Conservation (phyloP, 1,140 invertebrate species). For the Camponotus floridanus region DNA sequence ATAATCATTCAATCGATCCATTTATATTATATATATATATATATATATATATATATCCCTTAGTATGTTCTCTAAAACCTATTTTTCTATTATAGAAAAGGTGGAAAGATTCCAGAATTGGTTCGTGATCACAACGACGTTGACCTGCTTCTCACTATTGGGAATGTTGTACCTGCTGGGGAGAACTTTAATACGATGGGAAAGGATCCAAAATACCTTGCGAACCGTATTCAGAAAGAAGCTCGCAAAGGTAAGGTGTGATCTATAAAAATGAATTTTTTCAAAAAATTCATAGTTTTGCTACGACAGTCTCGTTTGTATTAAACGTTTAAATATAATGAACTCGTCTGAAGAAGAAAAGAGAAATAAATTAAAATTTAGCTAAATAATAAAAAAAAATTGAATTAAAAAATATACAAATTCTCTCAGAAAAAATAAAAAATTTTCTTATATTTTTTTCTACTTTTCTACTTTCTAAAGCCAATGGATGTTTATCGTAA, state of each 20-base stretch:
- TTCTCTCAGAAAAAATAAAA: not conserved
- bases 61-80: not conserved
- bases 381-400: not conserved
- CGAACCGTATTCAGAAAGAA: constrained; percentile 72
- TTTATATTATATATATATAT: not conserved
- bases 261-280: not conserved
- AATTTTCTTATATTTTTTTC: not conserved
- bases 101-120: constrained; percentile 70
- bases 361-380: not conserved
- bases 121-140: constrained; percentile 68
- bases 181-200: constrained; percentile 72
- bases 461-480: not conserved
- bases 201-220: constrained; percentile 70
- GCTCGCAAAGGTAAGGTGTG: constrained; percentile 74
- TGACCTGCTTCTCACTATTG: constrained; percentile 74
- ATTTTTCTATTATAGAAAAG: constrained; percentile 72
- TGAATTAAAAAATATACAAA: not conserved
- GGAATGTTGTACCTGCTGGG: constrained; percentile 67
- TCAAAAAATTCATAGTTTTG: not conserved
- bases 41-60: not conserved
- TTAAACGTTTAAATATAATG: not conserved
- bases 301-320: not conserved
- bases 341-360: no score
- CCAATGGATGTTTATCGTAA: not conserved
- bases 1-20: not conserved